Percentiles rank a stretch among this genome's conserved stretches.
Evolutionary conservation across 2,797 vertebrate genomes (phyloP).

Genomic region (Setipinna tenuifilis): DNA sequence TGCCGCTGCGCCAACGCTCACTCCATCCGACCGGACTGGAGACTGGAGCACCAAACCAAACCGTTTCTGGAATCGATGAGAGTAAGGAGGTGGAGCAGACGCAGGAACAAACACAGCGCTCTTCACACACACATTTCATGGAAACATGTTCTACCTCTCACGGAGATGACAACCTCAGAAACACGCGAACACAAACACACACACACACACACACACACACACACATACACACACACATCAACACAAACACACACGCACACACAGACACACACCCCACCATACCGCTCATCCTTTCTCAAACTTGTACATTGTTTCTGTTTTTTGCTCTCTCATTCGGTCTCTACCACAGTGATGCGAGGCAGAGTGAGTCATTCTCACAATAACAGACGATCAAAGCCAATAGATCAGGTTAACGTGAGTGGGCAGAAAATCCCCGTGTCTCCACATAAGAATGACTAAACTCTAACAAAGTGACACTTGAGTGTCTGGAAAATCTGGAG

Average conservation of each 20-base stretch:
- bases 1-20: too few species aligned
- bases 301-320: not conserved
- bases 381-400: conserved; percentile 15
- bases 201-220: not conserved
- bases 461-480: not conserved
- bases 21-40: too few species aligned
- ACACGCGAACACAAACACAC: not conserved
- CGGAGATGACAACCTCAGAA: not conserved
- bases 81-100: not conserved
- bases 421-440: conserved; percentile 11
- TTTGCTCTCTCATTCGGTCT: not conserved
- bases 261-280: not conserved
- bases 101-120: conserved; percentile 4
- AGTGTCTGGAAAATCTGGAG: not conserved
- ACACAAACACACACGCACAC: not conserved
- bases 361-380: conserved; percentile 13
- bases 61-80: not conserved
- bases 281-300: not conserved
- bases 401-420: not conserved
- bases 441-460: not conserved
- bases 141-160: conserved; percentile 1
- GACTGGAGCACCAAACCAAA: not conserved
- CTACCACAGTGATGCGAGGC: not conserved
- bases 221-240: not conserved
- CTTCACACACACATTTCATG: not conserved